Conservation (phyloP, 2,797 vertebrate genomes). For the Threskiornis aethiopicus region DNA sequence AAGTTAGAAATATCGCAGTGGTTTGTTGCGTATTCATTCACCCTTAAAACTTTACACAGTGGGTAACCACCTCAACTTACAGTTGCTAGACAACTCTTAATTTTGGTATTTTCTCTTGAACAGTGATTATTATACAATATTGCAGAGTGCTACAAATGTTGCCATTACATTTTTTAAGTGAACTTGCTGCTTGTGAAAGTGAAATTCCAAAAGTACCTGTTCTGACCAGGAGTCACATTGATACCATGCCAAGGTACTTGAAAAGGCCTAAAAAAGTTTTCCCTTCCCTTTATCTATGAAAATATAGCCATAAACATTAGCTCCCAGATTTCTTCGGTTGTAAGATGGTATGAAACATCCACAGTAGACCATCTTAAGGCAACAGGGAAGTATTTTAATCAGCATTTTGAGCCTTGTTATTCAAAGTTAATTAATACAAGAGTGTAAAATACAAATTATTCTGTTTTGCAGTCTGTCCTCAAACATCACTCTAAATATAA, state of each 20-base stretch:
- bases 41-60: neutral
- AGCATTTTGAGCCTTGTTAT: neutral
- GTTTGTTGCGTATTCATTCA: neutral
- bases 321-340: neutral
- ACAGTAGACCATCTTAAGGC: neutral
- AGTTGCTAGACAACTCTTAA: neutral
- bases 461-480: neutral
- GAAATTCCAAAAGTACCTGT: neutral
- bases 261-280: neutral
- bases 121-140: neutral
- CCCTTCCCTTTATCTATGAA: neutral
- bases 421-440: neutral
- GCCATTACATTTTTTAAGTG: neutral
- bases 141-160: neutral
- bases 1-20: neutral
- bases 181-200: neutral
- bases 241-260: neutral
- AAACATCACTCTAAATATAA: neutral
- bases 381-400: neutral
- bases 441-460: neutral
- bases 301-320: neutral
- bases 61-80: neutral
- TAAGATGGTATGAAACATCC: neutral
- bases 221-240: neutral
- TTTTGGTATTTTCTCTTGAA: neutral